phyloP scores from a whole-genome alignment of 1,140 invertebrate species.

The Propsilocerus akamusi region DNA sequence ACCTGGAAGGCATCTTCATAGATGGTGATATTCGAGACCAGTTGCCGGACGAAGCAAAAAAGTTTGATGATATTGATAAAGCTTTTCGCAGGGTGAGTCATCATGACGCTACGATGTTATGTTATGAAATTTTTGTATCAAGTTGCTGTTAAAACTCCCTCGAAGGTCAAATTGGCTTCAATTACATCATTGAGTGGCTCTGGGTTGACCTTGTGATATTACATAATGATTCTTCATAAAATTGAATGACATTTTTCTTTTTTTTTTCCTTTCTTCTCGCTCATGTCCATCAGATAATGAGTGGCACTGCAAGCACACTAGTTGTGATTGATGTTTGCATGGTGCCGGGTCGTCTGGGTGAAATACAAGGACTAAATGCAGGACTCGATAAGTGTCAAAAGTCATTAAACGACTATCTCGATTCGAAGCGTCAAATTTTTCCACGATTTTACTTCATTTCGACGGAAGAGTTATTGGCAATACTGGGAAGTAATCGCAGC shows the following conservation, averaged over 20 bases:
- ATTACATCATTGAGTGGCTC: no score
- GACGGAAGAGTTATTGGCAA: conserved; percentile 75
- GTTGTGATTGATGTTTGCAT: conserved; percentile 61
- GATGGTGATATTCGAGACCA: conserved; percentile 69
- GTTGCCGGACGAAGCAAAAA: conserved; percentile 68
- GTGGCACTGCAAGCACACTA: conserved; percentile 53
- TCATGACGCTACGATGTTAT: no score
- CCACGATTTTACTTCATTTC: conserved; percentile 86
- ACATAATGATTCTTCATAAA: no score
- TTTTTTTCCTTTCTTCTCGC: neutral
- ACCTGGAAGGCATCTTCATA: conserved; percentile 79
- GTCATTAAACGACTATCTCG: conserved; percentile 74
- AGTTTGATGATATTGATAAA: conserved; percentile 76
- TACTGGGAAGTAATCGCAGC: conserved; percentile 67
- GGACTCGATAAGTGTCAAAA: conserved; percentile 79
- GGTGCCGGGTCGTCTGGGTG: conserved; percentile 44
- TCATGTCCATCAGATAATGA: conserved; percentile 46
- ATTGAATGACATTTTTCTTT: neutral
- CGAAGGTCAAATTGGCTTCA: no score
- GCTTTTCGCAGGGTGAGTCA: conserved; percentile 45
- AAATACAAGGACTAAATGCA: conserved; percentile 49
- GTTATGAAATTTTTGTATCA: no score
- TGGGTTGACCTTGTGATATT: no score
- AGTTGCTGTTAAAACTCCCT: no score
- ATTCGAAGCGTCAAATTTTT: conserved; percentile 68